These are phyloP conservation scores for Cirrhinus molitorella DNA, from an alignment of 2,797 vertebrate species.

Conservation along the genomic window DNA sequence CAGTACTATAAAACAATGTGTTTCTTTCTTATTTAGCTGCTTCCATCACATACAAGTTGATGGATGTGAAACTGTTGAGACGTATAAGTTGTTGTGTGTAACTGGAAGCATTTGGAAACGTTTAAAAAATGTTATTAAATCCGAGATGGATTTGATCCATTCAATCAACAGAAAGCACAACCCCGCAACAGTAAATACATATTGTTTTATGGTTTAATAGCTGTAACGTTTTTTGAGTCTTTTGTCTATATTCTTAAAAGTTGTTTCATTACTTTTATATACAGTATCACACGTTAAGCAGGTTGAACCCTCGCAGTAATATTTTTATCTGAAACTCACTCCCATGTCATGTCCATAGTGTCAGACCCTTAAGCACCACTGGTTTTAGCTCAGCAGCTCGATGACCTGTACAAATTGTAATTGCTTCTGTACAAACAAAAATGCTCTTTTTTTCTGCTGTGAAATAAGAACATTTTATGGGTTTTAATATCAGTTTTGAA, in stretches of 20 bases:
- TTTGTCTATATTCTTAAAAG: slow-evolving; percentile 17
- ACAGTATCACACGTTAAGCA: neutral
- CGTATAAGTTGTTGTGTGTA: neutral
- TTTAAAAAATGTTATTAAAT: slow-evolving; percentile 24
- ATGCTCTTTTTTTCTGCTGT: slow-evolving; percentile 52
- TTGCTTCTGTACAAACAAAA: slow-evolving; percentile 69
- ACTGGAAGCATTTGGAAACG: neutral
- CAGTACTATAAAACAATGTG: slow-evolving; percentile 3
- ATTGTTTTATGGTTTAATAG: slow-evolving; percentile 7
- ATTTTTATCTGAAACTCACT: slow-evolving; percentile 24
- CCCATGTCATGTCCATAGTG: slow-evolving; percentile 1
- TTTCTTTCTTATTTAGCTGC: neutral
- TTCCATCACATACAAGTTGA: neutral
- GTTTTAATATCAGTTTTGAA: slow-evolving; percentile 61
- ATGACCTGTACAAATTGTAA: slow-evolving; percentile 69
- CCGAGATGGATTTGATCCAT: neutral
- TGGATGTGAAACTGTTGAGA: neutral
- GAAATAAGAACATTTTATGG: slow-evolving; percentile 58
- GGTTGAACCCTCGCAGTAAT: neutral
- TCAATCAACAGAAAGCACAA: slow-evolving; percentile 58
- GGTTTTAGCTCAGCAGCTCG: slow-evolving; percentile 60
- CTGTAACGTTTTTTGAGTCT: neutral
- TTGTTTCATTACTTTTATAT: slow-evolving; percentile 22
- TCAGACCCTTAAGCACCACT: slow-evolving; percentile 68
- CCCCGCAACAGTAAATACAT: slow-evolving; percentile 10